Evolutionary conservation across 1,140 invertebrate genomes (phyloP), one percentile per base, ranked within the genome.

Genomic region (Drosophila asahinai): DNA sequence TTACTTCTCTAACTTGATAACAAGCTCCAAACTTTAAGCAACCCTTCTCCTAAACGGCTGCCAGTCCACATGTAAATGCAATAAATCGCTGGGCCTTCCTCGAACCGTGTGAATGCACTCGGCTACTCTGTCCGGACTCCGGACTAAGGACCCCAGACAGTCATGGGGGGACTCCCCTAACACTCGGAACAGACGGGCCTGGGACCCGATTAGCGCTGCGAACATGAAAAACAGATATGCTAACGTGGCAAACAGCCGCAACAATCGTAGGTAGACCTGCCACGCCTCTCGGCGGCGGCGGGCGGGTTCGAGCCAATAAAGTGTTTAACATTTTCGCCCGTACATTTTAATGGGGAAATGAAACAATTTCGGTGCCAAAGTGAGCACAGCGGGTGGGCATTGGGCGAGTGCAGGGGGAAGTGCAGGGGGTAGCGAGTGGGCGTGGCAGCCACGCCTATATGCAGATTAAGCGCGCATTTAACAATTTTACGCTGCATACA

Each of bases 401-500:
- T 27, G 47, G 14, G 38, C 33, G 33, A 11, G 14, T 4, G 22
- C 12, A 45, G 51, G 40, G 17, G 14, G 14, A 2, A 25, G 22
- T 25, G 22, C 22, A 22, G n/a, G 66, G 51, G 73, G 15, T 17
- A 42, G 55, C 12, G 9, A 19, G 11, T 11, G 60, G 67, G 67
- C 63, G 67, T 70, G 67, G 62, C 72, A 43, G 60, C n/a, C 63
- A 76, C 71, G 68, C 78, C 78, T 70, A 68, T 81, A 89, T 89
- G 81, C 86, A 90, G 86, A 89, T 89, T 90, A 90, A 79, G 86
- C 86, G 86, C 78, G 78, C 77, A 78, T 90, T 89, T 89, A 89
- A 89, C 86, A 89, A 89, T 89, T 80, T 89, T 87, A 90, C 86
- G 67, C 84, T 89, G 84, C 86, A 90, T 89, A 89, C 81, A 90